Conservation (phyloP, 2,113 vertebrate genomes). For the Thalassoma bifasciatum region DNA sequence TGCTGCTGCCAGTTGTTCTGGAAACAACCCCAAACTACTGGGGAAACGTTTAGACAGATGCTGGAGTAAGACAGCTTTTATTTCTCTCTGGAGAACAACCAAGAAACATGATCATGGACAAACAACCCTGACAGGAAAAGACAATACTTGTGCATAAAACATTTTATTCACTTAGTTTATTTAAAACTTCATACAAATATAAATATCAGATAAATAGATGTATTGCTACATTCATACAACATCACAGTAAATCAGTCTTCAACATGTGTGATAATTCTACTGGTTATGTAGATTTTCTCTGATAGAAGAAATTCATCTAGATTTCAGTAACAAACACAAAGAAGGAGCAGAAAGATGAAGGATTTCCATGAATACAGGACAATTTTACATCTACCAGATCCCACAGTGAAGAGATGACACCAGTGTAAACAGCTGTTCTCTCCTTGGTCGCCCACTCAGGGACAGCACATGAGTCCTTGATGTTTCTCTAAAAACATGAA, state of each 20-base stretch:
- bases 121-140: neutral
- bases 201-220: constrained; percentile 31
- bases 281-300: neutral
- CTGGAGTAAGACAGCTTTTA: neutral
- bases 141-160: constrained; percentile 18
- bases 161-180: constrained; percentile 52
- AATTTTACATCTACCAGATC: neutral
- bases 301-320: neutral
- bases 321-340: constrained; percentile 27
- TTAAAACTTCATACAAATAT: constrained; percentile 23
- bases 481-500: constrained; percentile 24
- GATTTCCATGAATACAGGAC: neutral
- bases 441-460: constrained; percentile 1
- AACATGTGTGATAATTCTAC: neutral
- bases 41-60: constrained; percentile 35
- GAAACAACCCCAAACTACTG: constrained; percentile 17
- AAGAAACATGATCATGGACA: neutral
- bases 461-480: constrained; percentile 26
- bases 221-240: constrained; percentile 24
- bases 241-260: constrained; percentile 8
- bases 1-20: constrained; percentile 31
- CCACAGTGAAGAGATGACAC: neutral
- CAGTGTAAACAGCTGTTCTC: constrained; percentile 1
- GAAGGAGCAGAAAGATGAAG: neutral
- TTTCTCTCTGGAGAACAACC: constrained; percentile 9